Conservation (phyloP, 2,888 invertebrate genomes). For the Cremastinae sp. region DNA sequence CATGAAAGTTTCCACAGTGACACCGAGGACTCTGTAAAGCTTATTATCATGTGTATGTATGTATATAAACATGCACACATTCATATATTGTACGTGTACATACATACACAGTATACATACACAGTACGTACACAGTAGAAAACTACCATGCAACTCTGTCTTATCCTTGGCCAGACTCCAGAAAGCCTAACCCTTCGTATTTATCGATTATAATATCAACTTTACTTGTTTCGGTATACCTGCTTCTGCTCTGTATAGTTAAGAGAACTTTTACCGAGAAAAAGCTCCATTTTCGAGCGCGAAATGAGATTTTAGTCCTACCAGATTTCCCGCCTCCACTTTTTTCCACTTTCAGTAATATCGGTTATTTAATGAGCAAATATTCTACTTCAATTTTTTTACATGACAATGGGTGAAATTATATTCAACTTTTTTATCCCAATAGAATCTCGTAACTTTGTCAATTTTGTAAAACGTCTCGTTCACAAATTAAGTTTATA, state of each 20-base stretch:
- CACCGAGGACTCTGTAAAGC: slow-evolving; percentile 8
- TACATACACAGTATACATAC: not conserved
- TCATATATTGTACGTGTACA: not conserved
- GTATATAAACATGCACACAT: not conserved
- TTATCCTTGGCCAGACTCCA: slow-evolving; percentile 62
- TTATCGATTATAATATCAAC: slow-evolving; percentile 66
- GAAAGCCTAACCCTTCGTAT: slow-evolving; percentile 51
- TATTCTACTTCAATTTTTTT: not conserved
- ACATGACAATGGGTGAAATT: not conserved
- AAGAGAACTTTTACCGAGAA: slow-evolving; percentile 17
- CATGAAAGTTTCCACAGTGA: slow-evolving; percentile 17
- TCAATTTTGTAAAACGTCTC: no score
- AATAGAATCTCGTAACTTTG: no score
- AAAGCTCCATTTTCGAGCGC: slow-evolving; percentile 3
- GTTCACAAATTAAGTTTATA: no score
- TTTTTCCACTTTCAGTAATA: slow-evolving; percentile 4
- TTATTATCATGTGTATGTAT: not conserved
- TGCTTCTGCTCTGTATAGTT: not conserved
- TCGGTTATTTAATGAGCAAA: slow-evolving; percentile 19
- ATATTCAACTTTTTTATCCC: not conserved
- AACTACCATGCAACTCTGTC: slow-evolving; percentile 36
- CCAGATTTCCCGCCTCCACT: slow-evolving; percentile 6
- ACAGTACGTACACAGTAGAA: slow-evolving; percentile 3
- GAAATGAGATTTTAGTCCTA: slow-evolving; percentile 27
- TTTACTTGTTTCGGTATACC: slow-evolving; percentile 58